Evolutionary conservation across 2,888 invertebrate species (phyloP), one percentile per base, ranked within the genome.

Genomic region (Teinopalpus imperialis): DNA sequence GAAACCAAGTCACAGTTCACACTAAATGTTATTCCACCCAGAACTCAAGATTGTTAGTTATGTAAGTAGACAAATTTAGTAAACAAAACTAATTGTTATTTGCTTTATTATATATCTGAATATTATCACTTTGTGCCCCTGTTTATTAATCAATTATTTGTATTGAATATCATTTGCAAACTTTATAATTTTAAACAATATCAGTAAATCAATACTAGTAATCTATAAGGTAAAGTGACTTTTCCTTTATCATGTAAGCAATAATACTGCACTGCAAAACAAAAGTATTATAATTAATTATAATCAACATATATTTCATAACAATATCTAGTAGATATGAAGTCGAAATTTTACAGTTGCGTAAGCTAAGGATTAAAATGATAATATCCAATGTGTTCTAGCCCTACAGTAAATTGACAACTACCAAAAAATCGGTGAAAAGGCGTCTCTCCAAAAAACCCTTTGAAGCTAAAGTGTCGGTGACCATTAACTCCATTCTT

Each of bases 361-460:
- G n/a, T n/a, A n/a, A 20, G 2, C 6, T 10, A 43, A 49, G 41
- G 49, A 54, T 51, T 48, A 49, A 59, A 60, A 63, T 75, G 78
- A 80, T 77, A 81, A 79, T 81, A 81, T 81, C 80, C 81, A 80
- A 59, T 14, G 13, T 45, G 51, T 49, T 37, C 24, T 37, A 60
- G 58, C 74, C 74, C 79, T 74, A 69, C 62, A 69, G 66, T 65
- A 74, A 74, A 68, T 65, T 63, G 69, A 69, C 74, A 81, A 79
- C 87, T 95, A 96, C 96, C 96, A 90, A 95, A 96, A 87, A 93
- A 93, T 90, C 94, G 94, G 89, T 94, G 94, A 90, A 95, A 95
- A 80, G 95, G 95, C 79, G 95, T 94, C 80, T 91, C 90, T 88
- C 95, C 95, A 89, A 95, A 96, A 91, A 93, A 93, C 91, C 93